Evolutionary conservation across 2,888 invertebrate genomes (phyloP), one percentile per base, ranked within the genome.

Genomic region (Myopa tessellatipennis): DNA sequence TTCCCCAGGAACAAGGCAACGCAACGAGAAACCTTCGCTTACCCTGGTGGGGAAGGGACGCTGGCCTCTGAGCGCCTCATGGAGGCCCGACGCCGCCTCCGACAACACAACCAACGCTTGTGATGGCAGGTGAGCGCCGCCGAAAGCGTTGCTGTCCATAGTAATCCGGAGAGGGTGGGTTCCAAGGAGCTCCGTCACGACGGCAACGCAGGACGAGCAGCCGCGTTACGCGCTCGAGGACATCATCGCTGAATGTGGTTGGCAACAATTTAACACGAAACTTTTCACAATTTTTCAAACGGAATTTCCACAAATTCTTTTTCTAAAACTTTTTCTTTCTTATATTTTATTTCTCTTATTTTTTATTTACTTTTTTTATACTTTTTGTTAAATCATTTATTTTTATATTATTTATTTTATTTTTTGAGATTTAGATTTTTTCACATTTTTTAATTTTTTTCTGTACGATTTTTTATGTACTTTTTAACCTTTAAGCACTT

Each of bases 71-170:
- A 94, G 91, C 83, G 93, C 93, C 90, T 94, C 94, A 88, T 93
- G 93, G 89, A 94, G 91, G 86, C 93, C 93, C 86, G 93, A 93
- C 88, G 93, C 93, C 85, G 93, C 93, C 91, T 94, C 93, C 83
- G 94, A 94, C 89, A 94, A 92, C 83, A 94, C 94, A 87, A 94
- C 94, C 89, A 94, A 90, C 87, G 93, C 93, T 86, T 94, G 93
- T 86, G 93, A 93, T 90, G 93, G 93, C 88, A 94, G 91, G 90
- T 93, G 93, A 88, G 92, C 93, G 85, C 93, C 92, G 88, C 92
- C 93, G 90, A 93, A 94, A 83, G 93, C 92, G 88, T 93, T 93
- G 90, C 94, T 94, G 91, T 94, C 94, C 94, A 94, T 94, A 90
- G 86, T 87, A 85, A 76, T 79, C 75, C 74, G 67, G 61, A 16